These are phyloP conservation scores for Toxonevra muliebris DNA, from an alignment of 2,888 invertebrate species.

Conservation along the genomic window DNA sequence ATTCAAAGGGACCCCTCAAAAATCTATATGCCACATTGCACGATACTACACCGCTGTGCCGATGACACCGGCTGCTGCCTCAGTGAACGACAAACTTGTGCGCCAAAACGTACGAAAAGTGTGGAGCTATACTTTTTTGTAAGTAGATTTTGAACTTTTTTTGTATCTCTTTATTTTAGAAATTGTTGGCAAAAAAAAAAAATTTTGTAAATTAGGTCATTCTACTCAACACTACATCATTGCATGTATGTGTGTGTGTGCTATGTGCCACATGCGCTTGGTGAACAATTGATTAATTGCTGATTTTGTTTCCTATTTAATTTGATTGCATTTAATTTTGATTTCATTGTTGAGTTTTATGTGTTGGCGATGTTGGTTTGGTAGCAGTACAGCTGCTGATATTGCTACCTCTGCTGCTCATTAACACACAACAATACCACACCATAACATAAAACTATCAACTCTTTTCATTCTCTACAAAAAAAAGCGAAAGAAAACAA, in stretches of 20 bases:
- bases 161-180: neutral
- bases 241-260: conserved; percentile 10
- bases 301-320: conserved; percentile 7
- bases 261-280: neutral
- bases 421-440: too few relatives aligned
- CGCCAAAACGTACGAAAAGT: conserved; percentile 75
- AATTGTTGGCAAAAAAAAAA: too few relatives aligned
- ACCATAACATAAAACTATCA: too few relatives aligned
- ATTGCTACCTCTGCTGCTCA: too few relatives aligned
- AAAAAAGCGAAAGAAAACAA: too few relatives aligned
- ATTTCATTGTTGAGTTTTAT: too few relatives aligned
- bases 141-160: conserved; percentile 67
- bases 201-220: neutral
- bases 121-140: conserved; percentile 84
- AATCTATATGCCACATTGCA: conserved; percentile 85
- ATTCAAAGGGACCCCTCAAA: conserved; percentile 72
- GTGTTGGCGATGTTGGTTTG: too few relatives aligned
- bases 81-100: conserved; percentile 77
- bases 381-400: too few relatives aligned
- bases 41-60: conserved; percentile 84
- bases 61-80: conserved; percentile 89
- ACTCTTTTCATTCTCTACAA: too few relatives aligned
- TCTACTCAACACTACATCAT: neutral
- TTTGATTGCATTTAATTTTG: conserved; percentile 7
- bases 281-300: conserved; percentile 23